Conservation (phyloP, 2,797 vertebrate genomes). For the Xenopus petersii region DNA sequence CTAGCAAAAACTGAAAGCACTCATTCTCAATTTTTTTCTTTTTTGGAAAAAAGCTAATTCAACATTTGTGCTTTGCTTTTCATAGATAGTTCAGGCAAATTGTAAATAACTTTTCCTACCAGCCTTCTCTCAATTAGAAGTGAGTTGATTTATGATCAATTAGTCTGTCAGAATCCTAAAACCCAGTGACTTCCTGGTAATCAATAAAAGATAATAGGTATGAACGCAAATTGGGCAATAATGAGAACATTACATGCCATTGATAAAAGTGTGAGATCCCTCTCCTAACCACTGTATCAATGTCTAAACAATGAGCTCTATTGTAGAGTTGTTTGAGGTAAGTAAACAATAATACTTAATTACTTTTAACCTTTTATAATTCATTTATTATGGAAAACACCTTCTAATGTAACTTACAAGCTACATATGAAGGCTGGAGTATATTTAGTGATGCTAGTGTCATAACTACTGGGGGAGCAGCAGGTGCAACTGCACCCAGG, state of each 20-base stretch:
- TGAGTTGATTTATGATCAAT: conserved; percentile 44
- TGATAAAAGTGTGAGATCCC: conserved; percentile 44
- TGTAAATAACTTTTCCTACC: conserved; percentile 36
- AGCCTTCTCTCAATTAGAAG: conserved; percentile 38
- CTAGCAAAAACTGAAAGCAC: too few relatives aligned
- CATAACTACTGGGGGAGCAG: too few relatives aligned
- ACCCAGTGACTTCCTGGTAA: conserved; percentile 34
- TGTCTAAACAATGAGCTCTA: background rate
- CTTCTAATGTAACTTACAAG: background rate
- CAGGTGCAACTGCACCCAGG: too few relatives aligned
- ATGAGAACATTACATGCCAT: conserved; percentile 45
- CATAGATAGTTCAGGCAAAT: conserved; percentile 27
- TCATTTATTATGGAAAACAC: conserved; percentile 31
- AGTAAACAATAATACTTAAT: conserved; percentile 44
- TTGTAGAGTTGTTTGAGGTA: conserved; percentile 18
- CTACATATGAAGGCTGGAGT: too few relatives aligned
- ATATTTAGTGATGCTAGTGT: too few relatives aligned
- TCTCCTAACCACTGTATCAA: conserved; percentile 38
- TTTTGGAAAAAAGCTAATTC: too few relatives aligned
- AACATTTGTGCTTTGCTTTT: conserved; percentile 2
- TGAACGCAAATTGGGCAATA: conserved; percentile 47
- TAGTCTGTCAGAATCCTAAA: conserved; percentile 41
- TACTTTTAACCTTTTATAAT: conserved; percentile 41
- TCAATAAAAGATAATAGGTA: conserved; percentile 45
- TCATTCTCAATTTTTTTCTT: too few relatives aligned